Evolutionary conservation across 2,888 invertebrate species (phyloP).

Genomic region (Bibio marci): DNA sequence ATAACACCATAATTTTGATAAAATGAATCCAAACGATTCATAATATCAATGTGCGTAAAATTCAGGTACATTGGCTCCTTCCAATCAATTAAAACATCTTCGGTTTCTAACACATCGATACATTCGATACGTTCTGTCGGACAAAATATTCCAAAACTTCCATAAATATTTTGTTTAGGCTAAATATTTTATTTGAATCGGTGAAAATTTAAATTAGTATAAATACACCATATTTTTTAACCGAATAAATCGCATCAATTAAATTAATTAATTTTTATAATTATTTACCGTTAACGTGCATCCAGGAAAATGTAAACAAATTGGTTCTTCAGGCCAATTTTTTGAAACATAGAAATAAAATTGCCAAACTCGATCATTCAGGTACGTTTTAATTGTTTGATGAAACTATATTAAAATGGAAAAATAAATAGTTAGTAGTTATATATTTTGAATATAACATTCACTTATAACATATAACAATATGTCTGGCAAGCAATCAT

Average conservation of each 20-base stretch:
- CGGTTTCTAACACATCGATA: constrained; percentile 52
- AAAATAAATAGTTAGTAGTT: too few relatives aligned
- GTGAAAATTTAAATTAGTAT: too few relatives aligned
- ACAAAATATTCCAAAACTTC: constrained; percentile 74
- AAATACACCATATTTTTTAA: too few relatives aligned
- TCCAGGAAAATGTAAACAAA: constrained; percentile 74
- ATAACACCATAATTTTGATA: constrained; percentile 41
- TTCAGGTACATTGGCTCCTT: constrained; percentile 67
- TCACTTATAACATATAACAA: not conserved
- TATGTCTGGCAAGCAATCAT: not conserved
- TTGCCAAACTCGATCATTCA: constrained; percentile 76
- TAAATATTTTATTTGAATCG: constrained; percentile 23
- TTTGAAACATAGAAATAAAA: constrained; percentile 82
- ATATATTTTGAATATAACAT: too few relatives aligned
- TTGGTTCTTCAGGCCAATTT: constrained; percentile 71
- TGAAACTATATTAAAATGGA: too few relatives aligned
- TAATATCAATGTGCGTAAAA: constrained; percentile 67
- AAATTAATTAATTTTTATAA: too few relatives aligned
- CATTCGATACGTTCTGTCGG: constrained; percentile 57
- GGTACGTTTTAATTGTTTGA: constrained; percentile 77
- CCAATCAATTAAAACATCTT: constrained; percentile 66
- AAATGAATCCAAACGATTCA: constrained; percentile 58
- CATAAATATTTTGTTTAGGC: constrained; percentile 65
- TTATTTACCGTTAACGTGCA: constrained; percentile 66
- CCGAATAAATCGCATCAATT: too few relatives aligned